These are phyloP conservation scores for Tenebrio molitor DNA, from an alignment of 1,140 invertebrate species.

Conservation along the genomic window DNA sequence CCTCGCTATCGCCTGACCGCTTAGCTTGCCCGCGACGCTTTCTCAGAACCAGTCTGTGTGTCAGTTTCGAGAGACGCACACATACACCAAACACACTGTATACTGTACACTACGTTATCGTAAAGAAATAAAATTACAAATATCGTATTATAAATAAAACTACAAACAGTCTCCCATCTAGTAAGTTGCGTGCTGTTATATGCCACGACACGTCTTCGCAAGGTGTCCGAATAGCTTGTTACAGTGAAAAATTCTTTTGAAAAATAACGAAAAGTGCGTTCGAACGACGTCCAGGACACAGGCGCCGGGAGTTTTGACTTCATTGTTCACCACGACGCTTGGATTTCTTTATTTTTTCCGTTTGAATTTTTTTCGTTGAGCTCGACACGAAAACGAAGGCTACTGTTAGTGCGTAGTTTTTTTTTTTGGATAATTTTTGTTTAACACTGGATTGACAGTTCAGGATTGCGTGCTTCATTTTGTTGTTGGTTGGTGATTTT, in stretches of 20 bases:
- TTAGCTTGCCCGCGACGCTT: constrained; percentile 67
- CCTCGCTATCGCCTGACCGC: constrained; percentile 67
- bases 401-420: constrained; percentile 10
- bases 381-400: background rate
- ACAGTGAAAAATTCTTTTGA: constrained; percentile 22
- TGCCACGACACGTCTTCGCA: constrained; percentile 27
- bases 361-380: constrained; percentile 5
- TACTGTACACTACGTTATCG: constrained; percentile 43
- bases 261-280: too few species aligned
- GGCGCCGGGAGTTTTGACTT: constrained; percentile 15
- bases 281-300: constrained; percentile 26
- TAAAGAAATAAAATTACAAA: constrained; percentile 1
- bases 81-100: constrained; percentile 49
- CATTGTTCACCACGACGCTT: background rate
- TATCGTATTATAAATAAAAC: constrained; percentile 31
- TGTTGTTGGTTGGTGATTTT: constrained; percentile 42
- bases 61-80: constrained; percentile 65
- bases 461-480: constrained; percentile 33
- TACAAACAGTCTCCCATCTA: constrained; percentile 16
- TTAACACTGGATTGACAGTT: constrained; percentile 21
- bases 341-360: constrained; percentile 7
- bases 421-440: constrained; percentile 28
- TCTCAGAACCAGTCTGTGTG: constrained; percentile 65
- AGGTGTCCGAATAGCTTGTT: constrained; percentile 30
- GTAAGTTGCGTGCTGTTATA: constrained; percentile 31